These are phyloP conservation scores for Drosophila nasuta DNA, from an alignment of 1,140 invertebrate genomes.

Conservation along the genomic window DNA sequence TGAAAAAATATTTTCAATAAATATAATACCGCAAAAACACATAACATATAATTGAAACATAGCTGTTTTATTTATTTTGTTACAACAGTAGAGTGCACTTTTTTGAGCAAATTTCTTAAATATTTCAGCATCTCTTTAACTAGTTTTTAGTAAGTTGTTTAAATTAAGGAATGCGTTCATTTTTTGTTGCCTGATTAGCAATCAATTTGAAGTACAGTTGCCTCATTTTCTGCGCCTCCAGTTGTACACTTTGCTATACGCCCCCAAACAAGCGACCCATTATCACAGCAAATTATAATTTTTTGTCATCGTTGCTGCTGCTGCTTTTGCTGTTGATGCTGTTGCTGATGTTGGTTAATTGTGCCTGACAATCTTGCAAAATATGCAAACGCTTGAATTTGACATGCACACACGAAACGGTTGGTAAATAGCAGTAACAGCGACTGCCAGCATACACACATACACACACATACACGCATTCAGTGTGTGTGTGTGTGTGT, in stretches of 20 bases:
- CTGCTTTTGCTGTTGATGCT: slow-evolving; percentile 24
- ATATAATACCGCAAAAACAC: too few relatives aligned
- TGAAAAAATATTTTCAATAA: too few relatives aligned
- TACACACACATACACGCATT: slow-evolving; percentile 10
- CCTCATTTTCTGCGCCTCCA: slow-evolving; percentile 23
- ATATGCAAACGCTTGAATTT: slow-evolving; percentile 82
- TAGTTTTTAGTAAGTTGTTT: too few relatives aligned
- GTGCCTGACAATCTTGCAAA: slow-evolving; percentile 79
- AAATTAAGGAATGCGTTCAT: not conserved
- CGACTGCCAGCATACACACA: slow-evolving; percentile 63
- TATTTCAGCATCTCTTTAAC: too few relatives aligned
- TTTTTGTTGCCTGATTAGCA: slow-evolving; percentile 23
- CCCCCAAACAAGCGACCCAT: slow-evolving; percentile 48
- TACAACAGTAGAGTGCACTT: not conserved
- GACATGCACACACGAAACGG: slow-evolving; percentile 81
- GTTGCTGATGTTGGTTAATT: slow-evolving; percentile 77
- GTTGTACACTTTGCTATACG: not conserved
- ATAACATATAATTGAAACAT: too few relatives aligned
- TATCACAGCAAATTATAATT: slow-evolving; percentile 79
- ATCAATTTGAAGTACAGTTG: slow-evolving; percentile 61
- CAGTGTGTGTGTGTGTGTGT: too few relatives aligned
- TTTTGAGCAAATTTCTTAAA: not conserved
- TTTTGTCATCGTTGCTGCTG: slow-evolving; percentile 59
- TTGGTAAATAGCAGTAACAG: slow-evolving; percentile 71
- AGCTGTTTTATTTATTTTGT: too few relatives aligned